These are phyloP conservation scores for Andrena chrysosceles DNA, from an alignment of 2,888 invertebrate genomes.

Conservation along the genomic window DNA sequence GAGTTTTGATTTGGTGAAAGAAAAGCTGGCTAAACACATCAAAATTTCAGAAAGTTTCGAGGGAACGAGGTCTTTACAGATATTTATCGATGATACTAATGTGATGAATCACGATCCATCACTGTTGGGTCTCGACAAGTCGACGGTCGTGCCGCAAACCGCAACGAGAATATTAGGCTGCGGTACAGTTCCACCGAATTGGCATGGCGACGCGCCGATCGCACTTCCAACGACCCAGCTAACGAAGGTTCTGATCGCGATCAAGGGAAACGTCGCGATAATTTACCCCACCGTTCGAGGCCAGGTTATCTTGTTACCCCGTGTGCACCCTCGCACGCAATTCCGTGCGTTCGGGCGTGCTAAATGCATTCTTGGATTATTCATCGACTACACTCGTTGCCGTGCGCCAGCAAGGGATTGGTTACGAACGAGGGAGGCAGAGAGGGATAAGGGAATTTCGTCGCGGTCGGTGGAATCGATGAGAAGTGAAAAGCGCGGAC, in stretches of 20 bases:
- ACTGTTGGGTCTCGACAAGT: background rate
- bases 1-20: too few relatives aligned
- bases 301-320: background rate
- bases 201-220: constrained; percentile 8
- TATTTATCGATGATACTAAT: background rate
- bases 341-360: constrained; percentile 1
- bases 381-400: background rate
- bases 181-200: background rate
- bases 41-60: background rate
- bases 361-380: constrained; percentile 11
- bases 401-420: background rate
- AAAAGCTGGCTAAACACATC: background rate
- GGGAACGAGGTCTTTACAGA: background rate
- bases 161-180: background rate
- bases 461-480: background rate
- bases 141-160: background rate
- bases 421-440: background rate
- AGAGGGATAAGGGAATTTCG: background rate
- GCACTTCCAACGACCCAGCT: constrained; percentile 3
- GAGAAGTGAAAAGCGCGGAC: background rate
- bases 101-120: background rate
- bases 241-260: background rate
- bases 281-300: constrained; percentile 5
- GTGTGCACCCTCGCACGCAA: background rate
- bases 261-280: constrained; percentile 8